Evolutionary conservation across 2,888 invertebrate species (phyloP), one percentile per base, ranked within the genome.

Genomic region (Pseudococcus viburni): DNA sequence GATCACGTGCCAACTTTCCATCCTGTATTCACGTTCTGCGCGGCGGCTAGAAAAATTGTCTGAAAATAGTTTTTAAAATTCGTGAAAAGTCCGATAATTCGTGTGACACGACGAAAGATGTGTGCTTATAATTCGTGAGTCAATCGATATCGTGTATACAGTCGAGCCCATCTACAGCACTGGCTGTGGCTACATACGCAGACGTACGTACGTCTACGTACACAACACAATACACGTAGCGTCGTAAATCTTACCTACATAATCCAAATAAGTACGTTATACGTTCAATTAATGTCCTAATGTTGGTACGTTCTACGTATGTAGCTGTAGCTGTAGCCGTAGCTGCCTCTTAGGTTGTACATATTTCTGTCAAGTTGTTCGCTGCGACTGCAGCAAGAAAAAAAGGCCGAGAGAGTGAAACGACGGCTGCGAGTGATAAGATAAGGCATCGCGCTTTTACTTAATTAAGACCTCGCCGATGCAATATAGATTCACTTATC

Each of bases 381-480:
- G 68, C 64, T 64, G 48, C 12, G 0, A 11, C 11, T 9, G 48
- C 15, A n/a, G 15, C 8, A 64, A 59, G 19, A 59, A 64, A 59
- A 59, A 64, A 64, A 22, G 22, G 22, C 22, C 19, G 64, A 64
- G 22, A 64, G 19, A 64, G 22, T 64, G 22, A 22, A 64, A 64
- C 64, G 64, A 64, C 17, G 59, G n/a, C 22, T 8, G 9, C 64
- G 22, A 64, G n/a, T 55, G 68, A 68, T 68, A 73, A 73, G 73
- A 73, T 73, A 73, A 64, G 73, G 33, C 33, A 73, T 73, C 73
- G 73, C 73, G 73, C 73, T 73, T 73, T 73, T 73, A 73, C 73
- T 73, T 73, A 73, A 73, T 73, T 73, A 73, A 73, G 73, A 73
- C 73, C 73, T 73, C 73, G 73, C n/a, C 73, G 64, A 22, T 68